Base-by-base conservation (phyloP, 2,113 vertebrate genomes). In the Atractosteus spatula region DNA sequence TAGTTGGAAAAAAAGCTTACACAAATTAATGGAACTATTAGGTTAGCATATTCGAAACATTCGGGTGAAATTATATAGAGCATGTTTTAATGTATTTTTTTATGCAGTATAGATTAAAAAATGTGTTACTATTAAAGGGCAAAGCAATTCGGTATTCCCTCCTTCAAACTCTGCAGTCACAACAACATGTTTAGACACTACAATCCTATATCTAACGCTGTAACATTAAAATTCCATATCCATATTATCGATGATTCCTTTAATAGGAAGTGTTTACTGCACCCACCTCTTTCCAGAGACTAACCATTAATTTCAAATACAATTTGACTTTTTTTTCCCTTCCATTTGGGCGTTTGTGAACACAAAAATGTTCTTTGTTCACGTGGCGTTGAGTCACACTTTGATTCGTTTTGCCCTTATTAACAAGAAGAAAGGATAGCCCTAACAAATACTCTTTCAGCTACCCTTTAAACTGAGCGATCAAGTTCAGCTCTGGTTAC, bases 401-500 rank as follows among this genome's bases (percentile, higher is more conserved):
- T 78, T 71, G 71, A 65, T 80, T 75, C 78, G 72, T 80, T 81
- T 17, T 56, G 77, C 71, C 77, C 74, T 8, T 78, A 79, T 83
- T 82, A 81, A 86, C 73, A 41, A 80, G 66, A 43, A 71, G 77
- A 79, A 81, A 63, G 76, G 71, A 82, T 82, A n/a, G 71, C 80
- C 79, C 69, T 78, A 77, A 80, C 81, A 87, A 84, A 81, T 79
- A 75, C 75, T 79, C 83, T 77, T 77, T 81, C 79, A 74, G 87
- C 86, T 85, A 88, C 90, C 91, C 88, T 92, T 90, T 91, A 92
- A 91, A 95, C 91, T 87, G 81, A 86, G 85, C 84, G 83, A 90
- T 92, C 91, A 87, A 95, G 92, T 94, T 91, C 85, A 89, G 87
- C 82, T 85, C 86, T 88, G 92, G 90, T 95, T 94, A 89, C 90